Conservation (phyloP, 2,797 vertebrate genomes). For the Malurus leucopterus region DNA sequence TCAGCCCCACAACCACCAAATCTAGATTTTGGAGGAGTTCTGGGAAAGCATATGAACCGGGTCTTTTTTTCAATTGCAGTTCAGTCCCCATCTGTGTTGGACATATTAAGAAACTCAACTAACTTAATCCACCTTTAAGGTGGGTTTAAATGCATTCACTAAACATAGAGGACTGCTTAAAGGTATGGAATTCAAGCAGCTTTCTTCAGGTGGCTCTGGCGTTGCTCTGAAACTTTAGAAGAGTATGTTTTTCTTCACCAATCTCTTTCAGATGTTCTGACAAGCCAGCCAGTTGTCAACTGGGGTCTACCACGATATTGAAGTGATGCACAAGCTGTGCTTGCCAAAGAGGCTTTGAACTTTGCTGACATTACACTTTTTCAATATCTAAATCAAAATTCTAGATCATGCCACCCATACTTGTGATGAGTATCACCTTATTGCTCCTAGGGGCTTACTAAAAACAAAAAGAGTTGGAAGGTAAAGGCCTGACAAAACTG, state of each 20-base stretch:
- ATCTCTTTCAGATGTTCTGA: neutral
- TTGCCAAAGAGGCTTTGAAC: neutral
- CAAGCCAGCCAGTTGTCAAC: neutral
- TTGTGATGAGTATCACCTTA: neutral
- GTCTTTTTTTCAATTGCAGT: neutral
- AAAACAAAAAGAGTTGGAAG: neutral
- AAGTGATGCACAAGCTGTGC: neutral
- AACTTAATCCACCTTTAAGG: neutral
- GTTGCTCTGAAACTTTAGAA: neutral
- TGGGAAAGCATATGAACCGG: neutral
- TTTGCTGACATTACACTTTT: neutral
- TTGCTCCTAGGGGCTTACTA: neutral
- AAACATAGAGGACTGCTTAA: neutral
- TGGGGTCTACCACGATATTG: accelerated
- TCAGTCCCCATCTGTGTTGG: neutral
- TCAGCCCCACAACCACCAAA: neutral
- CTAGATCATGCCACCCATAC: neutral
- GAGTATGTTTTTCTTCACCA: neutral
- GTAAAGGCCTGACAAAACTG: neutral
- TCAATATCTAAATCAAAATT: neutral
- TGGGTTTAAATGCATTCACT: neutral
- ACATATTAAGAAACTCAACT: neutral
- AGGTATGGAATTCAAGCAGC: neutral
- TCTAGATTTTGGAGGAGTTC: neutral
- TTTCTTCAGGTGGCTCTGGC: neutral